These are phyloP conservation scores for Callosobruchus maculatus DNA, from an alignment of 2,888 invertebrate genomes.

Conservation along the genomic window DNA sequence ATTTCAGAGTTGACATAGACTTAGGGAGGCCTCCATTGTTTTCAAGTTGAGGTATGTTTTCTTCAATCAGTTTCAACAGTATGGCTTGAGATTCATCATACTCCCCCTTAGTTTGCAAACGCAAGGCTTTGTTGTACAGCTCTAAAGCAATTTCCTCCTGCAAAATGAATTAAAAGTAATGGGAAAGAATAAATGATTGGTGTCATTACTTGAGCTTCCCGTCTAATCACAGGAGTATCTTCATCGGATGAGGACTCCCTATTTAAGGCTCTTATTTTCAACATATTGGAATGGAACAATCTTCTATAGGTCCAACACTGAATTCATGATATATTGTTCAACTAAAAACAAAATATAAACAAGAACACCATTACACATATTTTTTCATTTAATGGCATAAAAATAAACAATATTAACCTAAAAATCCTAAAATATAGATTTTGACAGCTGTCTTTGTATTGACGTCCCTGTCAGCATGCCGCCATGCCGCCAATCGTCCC, in stretches of 20 bases:
- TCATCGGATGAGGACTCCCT: constrained; percentile 54
- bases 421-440: no score
- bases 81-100: constrained; percentile 64
- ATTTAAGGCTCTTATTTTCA: constrained; percentile 58
- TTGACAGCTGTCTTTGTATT: no score
- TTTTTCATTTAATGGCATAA: no score
- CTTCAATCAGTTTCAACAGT: constrained; percentile 61
- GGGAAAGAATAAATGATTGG: not conserved
- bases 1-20: constrained; percentile 70
- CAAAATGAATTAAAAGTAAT: constrained; percentile 14
- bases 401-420: no score
- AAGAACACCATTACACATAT: no score
- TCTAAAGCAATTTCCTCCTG: constrained; percentile 77
- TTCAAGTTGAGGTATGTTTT: constrained; percentile 55
- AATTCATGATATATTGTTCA: no score
- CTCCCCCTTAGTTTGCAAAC: constrained; percentile 63
- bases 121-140: constrained; percentile 74
- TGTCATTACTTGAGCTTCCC: constrained; percentile 55
- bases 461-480: no score
- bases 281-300: no score
- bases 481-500: no score
- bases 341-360: no score
- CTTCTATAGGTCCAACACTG: no score
- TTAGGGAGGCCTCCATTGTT: constrained; percentile 54
- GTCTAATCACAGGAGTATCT: constrained; percentile 54